Evolutionary conservation across 2,888 invertebrate species (phyloP), one percentile per base, ranked within the genome.

Genomic region (Hirtodrosophila cameraria): DNA sequence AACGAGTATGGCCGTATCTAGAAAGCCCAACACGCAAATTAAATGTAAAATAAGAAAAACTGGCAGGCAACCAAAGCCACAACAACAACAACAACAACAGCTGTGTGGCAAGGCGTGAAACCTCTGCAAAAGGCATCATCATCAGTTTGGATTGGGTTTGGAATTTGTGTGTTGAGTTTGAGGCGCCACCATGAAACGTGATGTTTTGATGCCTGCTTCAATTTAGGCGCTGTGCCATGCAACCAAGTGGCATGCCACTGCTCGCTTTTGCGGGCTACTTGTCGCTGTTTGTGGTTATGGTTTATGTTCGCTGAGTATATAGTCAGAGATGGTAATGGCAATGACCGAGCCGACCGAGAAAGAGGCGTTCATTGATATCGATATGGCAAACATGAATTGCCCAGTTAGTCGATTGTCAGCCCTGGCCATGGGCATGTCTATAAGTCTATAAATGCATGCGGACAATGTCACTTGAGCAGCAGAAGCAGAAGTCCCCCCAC

Each of bases 151-250:
- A n/a, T n/a, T n/a, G n/a, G 12, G 18, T 18, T 18, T 18, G 3
- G 4, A 18, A 5, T 23, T 8, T 70, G 49, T 31, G 48, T 41
- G n/a, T 53, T 36, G 35, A 53, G 36, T 50, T 65, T 65, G 58
- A 36, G 74, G 85, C 82, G 85, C 85, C 77, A 73, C 57, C 76
- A 39, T 25, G 49, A 81, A 77, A 84, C 85, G 77, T 77, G 77
- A 77, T 81, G 82, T 67, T 73, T 84, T 62, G 50, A 69, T 83
- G 80, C 80, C 65, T 52, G 57, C 74, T 67, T 67, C 33, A 55
- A 55, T 30, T 45, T 31, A 46, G 53, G 23, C 31, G 50, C 50
- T 58, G 42, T n/a, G 54, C 58, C 67, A 73, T 59, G 55, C 55
- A 55, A 25, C 46, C 80, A 48, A 61, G 76, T 72, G 80, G 58